phyloP scores from a whole-genome alignment of 2,888 invertebrate species.

The Athrips mouffetella region DNA sequence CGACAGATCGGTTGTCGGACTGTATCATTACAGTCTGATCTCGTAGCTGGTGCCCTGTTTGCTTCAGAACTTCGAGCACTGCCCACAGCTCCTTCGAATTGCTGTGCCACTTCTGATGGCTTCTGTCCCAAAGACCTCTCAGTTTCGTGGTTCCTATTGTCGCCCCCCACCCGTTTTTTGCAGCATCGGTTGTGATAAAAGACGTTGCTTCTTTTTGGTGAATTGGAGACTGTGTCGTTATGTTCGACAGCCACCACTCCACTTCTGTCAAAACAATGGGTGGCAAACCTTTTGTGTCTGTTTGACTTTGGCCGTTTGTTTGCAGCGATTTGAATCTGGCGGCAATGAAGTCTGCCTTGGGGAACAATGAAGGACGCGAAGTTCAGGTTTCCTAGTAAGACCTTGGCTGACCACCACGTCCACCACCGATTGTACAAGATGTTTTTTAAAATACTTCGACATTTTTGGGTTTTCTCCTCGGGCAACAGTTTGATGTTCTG shows the following conservation, averaged over 20 bases:
- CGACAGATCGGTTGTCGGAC: slow-evolving; percentile 27
- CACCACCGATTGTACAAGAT: neutral
- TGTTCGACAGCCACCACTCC: slow-evolving; percentile 20
- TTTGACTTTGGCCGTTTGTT: neutral
- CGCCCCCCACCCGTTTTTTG: neutral
- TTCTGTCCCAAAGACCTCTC: neutral
- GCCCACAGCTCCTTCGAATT: neutral
- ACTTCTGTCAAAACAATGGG: neutral
- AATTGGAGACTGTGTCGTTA: too few relatives aligned
- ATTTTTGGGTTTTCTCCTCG: slow-evolving; percentile 11
- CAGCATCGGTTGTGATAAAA: neutral
- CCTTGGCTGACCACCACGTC: slow-evolving; percentile 16
- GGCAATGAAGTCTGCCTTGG: slow-evolving; percentile 11
- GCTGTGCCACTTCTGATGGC: neutral
- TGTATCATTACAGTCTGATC: slow-evolving; percentile 20
- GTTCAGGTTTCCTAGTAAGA: slow-evolving; percentile 15
- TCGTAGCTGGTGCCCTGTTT: neutral
- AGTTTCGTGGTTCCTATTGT: neutral
- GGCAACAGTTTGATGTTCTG: slow-evolving; percentile 8
- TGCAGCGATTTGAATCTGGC: slow-evolving; percentile 11
- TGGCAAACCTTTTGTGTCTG: neutral
- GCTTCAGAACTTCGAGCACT: neutral
- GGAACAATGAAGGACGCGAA: slow-evolving; percentile 16
- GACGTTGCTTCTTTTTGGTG: neutral
- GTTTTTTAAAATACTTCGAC: neutral